These are phyloP conservation scores for Damaliscus lunatus DNA, from an alignment of 2,113 vertebrate species.

Conservation along the genomic window DNA sequence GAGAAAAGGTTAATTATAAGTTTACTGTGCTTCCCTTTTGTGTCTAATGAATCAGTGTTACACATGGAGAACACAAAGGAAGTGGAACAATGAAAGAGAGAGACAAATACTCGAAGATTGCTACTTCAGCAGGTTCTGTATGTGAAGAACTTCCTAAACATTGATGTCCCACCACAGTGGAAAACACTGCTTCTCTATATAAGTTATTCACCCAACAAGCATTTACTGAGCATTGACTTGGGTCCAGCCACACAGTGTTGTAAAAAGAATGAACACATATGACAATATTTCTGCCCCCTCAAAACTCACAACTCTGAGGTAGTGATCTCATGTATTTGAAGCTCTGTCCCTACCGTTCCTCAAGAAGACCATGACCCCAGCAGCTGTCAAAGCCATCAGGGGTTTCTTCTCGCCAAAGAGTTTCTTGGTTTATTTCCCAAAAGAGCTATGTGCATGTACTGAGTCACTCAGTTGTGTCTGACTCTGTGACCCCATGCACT, in stretches of 20 bases:
- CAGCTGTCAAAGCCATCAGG: background rate
- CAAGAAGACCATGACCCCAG: background rate
- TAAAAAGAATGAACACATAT: background rate
- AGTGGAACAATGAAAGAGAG: background rate
- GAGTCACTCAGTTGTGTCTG: background rate
- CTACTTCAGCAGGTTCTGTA: background rate
- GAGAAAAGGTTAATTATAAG: constrained; percentile 59
- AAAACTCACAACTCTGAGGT: background rate
- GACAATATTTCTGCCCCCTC: background rate
- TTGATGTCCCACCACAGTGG: no score
- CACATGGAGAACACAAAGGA: background rate
- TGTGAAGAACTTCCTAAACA: background rate
- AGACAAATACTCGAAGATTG: background rate
- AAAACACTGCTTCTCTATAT: background rate
- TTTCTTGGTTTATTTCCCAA: background rate
- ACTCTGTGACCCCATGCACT: background rate
- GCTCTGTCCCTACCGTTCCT: background rate
- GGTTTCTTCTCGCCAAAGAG: background rate
- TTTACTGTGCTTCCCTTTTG: constrained; percentile 44
- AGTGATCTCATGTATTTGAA: background rate
- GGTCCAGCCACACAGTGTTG: background rate
- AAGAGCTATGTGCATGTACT: background rate
- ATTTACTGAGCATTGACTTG: accelerated
- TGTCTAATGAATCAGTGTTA: constrained; percentile 44
- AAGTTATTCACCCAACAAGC: background rate